Percentiles rank a stretch among this genome's conserved stretches.
Conservation (phyloP, 2,113 vertebrate genomes). For the Petrocephalus zakoni region DNA sequence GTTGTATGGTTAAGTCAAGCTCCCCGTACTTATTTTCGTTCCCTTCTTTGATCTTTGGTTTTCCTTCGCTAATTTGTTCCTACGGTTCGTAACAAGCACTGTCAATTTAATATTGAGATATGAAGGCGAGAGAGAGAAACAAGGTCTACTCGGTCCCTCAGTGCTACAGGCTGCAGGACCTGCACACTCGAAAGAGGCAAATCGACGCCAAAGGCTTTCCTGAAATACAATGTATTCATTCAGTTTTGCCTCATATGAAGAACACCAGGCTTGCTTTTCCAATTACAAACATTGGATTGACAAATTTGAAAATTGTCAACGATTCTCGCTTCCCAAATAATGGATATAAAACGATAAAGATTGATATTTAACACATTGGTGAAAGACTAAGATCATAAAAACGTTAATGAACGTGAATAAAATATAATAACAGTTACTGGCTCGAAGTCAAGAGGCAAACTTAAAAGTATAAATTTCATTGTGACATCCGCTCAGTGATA, state of each 20-base stretch:
- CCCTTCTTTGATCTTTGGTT: conserved; percentile 80
- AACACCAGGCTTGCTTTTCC: background rate
- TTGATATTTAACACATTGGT: background rate
- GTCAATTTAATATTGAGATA: conserved; percentile 40
- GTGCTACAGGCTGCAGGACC: background rate
- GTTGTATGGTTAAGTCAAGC: conserved; percentile 84
- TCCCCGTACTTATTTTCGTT: conserved; percentile 75
- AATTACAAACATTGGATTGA: background rate
- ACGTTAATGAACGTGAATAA: background rate
- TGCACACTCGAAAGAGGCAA: background rate
- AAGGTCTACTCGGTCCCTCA: background rate
- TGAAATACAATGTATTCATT: background rate
- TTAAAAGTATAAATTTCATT: background rate
- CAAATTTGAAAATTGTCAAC: background rate
- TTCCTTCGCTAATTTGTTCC: conserved; percentile 84
- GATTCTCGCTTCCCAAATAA: background rate
- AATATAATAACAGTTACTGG: background rate
- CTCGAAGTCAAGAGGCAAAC: background rate
- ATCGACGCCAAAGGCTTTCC: background rate
- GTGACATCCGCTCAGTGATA: background rate
- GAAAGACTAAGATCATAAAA: background rate
- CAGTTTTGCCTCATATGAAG: background rate
- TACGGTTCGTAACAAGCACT: conserved; percentile 78
- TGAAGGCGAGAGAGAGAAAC: conserved; percentile 28
- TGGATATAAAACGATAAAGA: background rate